These are phyloP conservation scores for Geopemphigus sp. DNA, from an alignment of 1,140 invertebrate genomes.

Conservation along the genomic window DNA sequence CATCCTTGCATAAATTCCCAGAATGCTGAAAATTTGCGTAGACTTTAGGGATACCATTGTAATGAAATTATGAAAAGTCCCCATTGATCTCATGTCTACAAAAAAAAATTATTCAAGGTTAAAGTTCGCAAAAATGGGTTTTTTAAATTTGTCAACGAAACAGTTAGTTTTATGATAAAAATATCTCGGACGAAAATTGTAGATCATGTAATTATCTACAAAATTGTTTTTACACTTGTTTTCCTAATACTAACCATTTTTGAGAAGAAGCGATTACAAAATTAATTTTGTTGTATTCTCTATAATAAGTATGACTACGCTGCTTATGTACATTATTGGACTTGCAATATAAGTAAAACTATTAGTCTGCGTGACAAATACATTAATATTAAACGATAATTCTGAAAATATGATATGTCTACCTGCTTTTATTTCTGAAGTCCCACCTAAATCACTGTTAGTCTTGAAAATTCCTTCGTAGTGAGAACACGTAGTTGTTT, in stretches of 20 bases:
- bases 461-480: background rate
- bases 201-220: background rate
- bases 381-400: too few species aligned
- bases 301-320: background rate
- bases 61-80: conserved; percentile 14
- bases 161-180: too few species aligned
- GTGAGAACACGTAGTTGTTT: background rate
- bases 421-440: too few species aligned
- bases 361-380: too few species aligned
- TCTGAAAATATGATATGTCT: too few species aligned
- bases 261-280: background rate
- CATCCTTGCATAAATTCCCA: conserved; percentile 7
- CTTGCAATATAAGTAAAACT: too few species aligned
- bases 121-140: too few species aligned
- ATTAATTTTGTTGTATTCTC: conserved; percentile 8
- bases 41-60: background rate
- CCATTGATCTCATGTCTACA: background rate
- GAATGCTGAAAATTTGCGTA: conserved; percentile 9
- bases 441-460: background rate
- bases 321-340: conserved; percentile 18
- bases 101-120: conserved; percentile 1
- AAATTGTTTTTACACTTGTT: background rate
- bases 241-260: background rate
- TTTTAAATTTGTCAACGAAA: too few species aligned
- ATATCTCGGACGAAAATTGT: too few species aligned